These are phyloP conservation scores for Drosophila tripunctata DNA, from an alignment of 2,888 invertebrate genomes.

Conservation along the genomic window DNA sequence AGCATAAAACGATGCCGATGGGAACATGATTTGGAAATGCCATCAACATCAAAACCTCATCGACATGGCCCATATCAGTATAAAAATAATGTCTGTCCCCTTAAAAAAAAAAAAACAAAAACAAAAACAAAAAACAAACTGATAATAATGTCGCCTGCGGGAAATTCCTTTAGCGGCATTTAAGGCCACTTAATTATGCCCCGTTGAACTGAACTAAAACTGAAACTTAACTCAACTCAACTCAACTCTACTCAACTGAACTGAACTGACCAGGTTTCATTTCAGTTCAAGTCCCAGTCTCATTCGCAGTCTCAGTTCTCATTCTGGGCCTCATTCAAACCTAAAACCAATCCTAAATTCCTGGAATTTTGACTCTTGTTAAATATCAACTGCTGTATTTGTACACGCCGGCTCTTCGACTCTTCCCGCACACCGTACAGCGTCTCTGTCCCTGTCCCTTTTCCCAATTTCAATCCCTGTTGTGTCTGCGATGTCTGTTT, in stretches of 20 bases:
- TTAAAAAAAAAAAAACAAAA: no score
- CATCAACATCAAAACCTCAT: conserved; percentile 37
- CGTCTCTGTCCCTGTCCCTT: not conserved
- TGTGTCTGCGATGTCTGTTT: conserved; percentile 15
- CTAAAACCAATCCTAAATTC: conserved; percentile 79
- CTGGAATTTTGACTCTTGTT: conserved; percentile 76
- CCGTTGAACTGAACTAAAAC: conserved; percentile 26
- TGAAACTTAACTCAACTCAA: not conserved
- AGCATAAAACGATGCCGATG: conserved; percentile 39
- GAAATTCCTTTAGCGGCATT: conserved; percentile 79
- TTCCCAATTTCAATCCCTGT: conserved; percentile 16
- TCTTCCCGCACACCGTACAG: no score
- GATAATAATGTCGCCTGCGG: conserved; percentile 78
- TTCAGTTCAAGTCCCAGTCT: not conserved
- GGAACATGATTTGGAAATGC: conserved; percentile 32
- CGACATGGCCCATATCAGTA: conserved; percentile 52
- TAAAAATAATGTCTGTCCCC: conserved; percentile 29
- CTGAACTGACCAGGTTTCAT: conserved; percentile 36
- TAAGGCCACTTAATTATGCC: conserved; percentile 76
- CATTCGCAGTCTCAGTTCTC: not conserved
- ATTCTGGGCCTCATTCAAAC: conserved; percentile 15
- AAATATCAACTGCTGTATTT: conserved; percentile 75
- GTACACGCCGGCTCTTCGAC: conserved; percentile 58
- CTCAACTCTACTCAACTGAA: not conserved
- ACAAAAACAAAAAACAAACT: no score